phyloP scores from a whole-genome alignment of 1,140 invertebrate species.

The Pseudachorutes palmiensis region DNA sequence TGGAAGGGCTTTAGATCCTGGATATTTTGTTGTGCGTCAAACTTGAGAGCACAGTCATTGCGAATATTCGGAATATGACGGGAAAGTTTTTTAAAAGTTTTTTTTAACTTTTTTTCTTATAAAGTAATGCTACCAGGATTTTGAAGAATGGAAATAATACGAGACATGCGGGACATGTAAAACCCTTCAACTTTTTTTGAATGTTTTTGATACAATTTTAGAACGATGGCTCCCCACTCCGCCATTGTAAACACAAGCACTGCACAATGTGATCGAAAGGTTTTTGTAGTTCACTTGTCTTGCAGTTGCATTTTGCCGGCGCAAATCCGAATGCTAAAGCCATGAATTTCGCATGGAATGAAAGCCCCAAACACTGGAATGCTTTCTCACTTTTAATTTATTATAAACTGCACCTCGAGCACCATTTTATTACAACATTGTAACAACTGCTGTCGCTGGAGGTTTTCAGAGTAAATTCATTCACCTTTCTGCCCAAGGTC shows the following conservation, averaged over 20 bases:
- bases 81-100: no score
- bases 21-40: no score
- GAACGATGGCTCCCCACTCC: no score
- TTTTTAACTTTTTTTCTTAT: slow-evolving; percentile 6
- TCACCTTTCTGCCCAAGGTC: no score
- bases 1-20: no score
- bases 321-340: neutral
- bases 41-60: no score
- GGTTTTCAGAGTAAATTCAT: no score
- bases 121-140: neutral
- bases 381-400: neutral
- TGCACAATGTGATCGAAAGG: neutral
- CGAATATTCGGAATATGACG: no score
- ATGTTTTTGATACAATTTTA: no score
- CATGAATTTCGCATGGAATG: neutral
- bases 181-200: slow-evolving; percentile 15
- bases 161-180: neutral
- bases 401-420: slow-evolving; percentile 1
- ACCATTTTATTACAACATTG: neutral
- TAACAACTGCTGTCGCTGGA: no score
- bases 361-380: slow-evolving; percentile 4
- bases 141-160: slow-evolving; percentile 1
- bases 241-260: neutral
- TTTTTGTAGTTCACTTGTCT: neutral
- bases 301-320: neutral